Percentiles rank a stretch among this genome's conserved stretches.
These are phyloP conservation scores for Argyra leucocephala DNA, from an alignment of 2,888 invertebrate species.

Conservation along the genomic window DNA sequence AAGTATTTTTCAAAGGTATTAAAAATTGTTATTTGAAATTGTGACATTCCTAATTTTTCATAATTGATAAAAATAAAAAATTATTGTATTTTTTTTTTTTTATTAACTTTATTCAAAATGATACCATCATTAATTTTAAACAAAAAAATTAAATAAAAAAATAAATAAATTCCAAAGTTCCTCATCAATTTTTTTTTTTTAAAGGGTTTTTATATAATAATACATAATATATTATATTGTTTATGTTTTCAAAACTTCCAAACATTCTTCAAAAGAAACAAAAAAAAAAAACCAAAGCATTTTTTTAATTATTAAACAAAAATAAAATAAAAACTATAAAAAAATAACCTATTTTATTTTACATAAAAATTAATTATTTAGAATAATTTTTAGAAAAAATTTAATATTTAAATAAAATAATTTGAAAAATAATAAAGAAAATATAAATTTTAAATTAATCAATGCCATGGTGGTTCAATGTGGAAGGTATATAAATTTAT, in stretches of 20 bases:
- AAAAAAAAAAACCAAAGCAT: slow-evolving; percentile 9
- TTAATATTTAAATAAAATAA: not conserved
- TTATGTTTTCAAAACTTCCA: not conserved
- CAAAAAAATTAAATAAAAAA: too few species aligned
- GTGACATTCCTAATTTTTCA: not conserved
- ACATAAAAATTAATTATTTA: not conserved
- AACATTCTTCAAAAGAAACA: slow-evolving; percentile 8
- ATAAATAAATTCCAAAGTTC: too few species aligned
- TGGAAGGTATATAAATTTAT: too few species aligned
- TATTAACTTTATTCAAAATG: not conserved
- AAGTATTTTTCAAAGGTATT: slow-evolving; percentile 2
- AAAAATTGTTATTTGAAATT: not conserved
- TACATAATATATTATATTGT: too few species aligned
- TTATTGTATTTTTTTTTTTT: too few species aligned
- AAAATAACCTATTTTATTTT: too few species aligned
- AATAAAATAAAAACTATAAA: too few species aligned
- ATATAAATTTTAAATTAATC: too few species aligned
- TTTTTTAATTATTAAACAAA: slow-evolving; percentile 4
- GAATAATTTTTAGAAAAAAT: not conserved
- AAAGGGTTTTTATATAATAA: too few species aligned
- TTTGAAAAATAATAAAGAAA: not conserved
- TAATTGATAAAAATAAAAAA: not conserved
- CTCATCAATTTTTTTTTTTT: too few species aligned
- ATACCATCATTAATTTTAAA: too few species aligned
- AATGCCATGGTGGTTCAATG: too few species aligned